These are phyloP conservation scores for Apis florea DNA, from an alignment of 1,140 invertebrate genomes.

Conservation along the genomic window DNA sequence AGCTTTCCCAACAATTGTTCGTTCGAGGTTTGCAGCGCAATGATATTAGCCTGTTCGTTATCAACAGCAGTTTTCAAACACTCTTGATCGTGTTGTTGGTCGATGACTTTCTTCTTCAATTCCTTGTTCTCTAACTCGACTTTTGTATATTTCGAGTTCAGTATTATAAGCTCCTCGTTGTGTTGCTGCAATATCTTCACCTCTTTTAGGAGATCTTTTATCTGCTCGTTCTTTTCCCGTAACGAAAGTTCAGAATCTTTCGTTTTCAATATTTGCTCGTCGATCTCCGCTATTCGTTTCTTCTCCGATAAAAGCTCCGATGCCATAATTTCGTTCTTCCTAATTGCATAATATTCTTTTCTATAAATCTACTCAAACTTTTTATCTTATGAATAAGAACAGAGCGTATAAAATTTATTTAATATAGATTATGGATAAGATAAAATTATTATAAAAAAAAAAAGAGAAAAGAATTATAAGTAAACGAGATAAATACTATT, in stretches of 20 bases:
- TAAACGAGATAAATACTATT: not conserved
- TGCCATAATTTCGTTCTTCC: conserved; percentile 65
- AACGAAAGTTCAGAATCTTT: conserved; percentile 64
- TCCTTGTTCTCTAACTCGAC: conserved; percentile 74
- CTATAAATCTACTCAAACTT: not conserved
- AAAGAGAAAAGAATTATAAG: too few species aligned
- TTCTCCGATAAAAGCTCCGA: conserved; percentile 65
- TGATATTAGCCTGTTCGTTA: conserved; percentile 70
- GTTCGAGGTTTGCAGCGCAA: conserved; percentile 70
- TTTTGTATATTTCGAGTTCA: conserved; percentile 69
- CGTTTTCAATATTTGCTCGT: conserved; percentile 62
- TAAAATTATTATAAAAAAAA: not conserved
- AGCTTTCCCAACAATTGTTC: conserved; percentile 72
- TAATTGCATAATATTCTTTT: conserved; percentile 42
- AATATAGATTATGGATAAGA: too few species aligned
- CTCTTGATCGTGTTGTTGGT: conserved; percentile 67
- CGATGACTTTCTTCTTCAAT: conserved; percentile 69
- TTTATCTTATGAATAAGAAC: not conserved
- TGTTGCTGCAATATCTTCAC: conserved; percentile 75
- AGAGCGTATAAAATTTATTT: not conserved
- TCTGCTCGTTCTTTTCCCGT: conserved; percentile 73
- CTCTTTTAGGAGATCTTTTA: conserved; percentile 71
- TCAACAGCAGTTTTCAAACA: conserved; percentile 66
- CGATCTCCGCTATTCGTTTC: conserved; percentile 65
- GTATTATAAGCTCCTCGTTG: conserved; percentile 70